Conservation (phyloP, 2,797 vertebrate genomes). For the Syndactyla subalaris region DNA sequence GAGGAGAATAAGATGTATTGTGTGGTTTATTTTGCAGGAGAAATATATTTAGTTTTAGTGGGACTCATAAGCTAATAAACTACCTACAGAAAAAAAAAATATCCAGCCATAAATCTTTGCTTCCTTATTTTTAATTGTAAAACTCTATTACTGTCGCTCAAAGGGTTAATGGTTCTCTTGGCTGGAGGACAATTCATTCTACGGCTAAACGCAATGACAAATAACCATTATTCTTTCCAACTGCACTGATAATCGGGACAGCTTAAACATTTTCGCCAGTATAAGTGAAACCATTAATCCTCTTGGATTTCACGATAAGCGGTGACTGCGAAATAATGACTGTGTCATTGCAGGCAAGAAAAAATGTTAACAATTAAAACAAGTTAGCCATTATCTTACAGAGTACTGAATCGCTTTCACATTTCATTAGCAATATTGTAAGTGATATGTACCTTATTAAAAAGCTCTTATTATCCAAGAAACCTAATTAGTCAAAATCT, state of each 20-base stretch:
- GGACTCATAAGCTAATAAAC: constrained; percentile 17
- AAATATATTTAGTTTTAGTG: constrained; percentile 16
- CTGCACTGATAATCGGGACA: constrained; percentile 98
- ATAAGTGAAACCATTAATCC: constrained; percentile 99
- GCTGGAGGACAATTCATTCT: constrained; percentile 92
- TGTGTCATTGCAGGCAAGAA: constrained; percentile 92
- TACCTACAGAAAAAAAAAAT: background rate
- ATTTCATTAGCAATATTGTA: constrained; percentile 90
- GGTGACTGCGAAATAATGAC: constrained; percentile 97
- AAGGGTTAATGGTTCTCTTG: constrained; percentile 90
- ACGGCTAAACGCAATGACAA: constrained; percentile 95
- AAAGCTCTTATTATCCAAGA: constrained; percentile 85
- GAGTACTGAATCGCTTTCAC: constrained; percentile 84
- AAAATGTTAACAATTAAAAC: constrained; percentile 99
- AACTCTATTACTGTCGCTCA: constrained; percentile 71
- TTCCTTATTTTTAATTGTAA: constrained; percentile 58
- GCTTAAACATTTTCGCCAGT: constrained; percentile 98
- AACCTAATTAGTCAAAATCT: constrained; percentile 88
- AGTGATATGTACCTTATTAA: constrained; percentile 88
- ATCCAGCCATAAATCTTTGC: constrained; percentile 55
- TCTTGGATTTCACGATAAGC: constrained; percentile 96
- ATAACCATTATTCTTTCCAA: constrained; percentile 99
- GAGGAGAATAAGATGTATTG: constrained; percentile 26
- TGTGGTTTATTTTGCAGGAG: background rate
- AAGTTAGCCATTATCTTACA: constrained; percentile 90